Conservation (phyloP, 1,140 invertebrate species). For the Drosophila oshimai region DNA sequence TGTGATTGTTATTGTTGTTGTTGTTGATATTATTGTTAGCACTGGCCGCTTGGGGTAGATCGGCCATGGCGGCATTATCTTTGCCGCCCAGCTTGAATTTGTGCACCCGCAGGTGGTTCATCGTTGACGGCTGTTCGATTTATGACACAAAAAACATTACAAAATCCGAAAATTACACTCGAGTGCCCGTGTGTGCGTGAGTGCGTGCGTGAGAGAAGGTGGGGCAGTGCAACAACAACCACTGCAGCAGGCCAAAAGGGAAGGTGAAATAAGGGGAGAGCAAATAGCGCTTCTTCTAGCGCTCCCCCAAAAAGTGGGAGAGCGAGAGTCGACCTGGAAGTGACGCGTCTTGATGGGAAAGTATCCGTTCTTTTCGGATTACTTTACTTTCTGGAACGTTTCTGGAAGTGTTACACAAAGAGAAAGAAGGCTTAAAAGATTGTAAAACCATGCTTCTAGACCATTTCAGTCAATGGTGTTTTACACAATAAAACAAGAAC, state of each 20-base stretch:
- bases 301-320: background rate
- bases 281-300: background rate
- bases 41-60: conserved; percentile 29
- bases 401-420: no score
- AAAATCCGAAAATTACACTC: conserved; percentile 8
- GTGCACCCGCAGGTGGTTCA: conserved; percentile 78
- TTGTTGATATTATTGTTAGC: conserved; percentile 21
- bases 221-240: background rate
- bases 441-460: no score
- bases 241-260: background rate
- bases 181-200: background rate
- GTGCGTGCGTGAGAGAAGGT: background rate
- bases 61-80: conserved; percentile 45
- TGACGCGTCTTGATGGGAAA: background rate
- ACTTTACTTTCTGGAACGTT: no score
- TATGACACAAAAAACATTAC: conserved; percentile 8
- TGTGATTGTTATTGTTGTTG: conserved; percentile 20
- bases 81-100: conserved; percentile 75
- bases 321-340: background rate
- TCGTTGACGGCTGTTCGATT: conserved; percentile 29
- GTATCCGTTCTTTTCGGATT: background rate
- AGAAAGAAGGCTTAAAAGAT: no score
- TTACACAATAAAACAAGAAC: no score
- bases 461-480: no score
- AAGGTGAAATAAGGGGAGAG: background rate